Evolutionary conservation across 2,113 vertebrate genomes (phyloP).

Genomic region (Xyliphius kryptos): DNA sequence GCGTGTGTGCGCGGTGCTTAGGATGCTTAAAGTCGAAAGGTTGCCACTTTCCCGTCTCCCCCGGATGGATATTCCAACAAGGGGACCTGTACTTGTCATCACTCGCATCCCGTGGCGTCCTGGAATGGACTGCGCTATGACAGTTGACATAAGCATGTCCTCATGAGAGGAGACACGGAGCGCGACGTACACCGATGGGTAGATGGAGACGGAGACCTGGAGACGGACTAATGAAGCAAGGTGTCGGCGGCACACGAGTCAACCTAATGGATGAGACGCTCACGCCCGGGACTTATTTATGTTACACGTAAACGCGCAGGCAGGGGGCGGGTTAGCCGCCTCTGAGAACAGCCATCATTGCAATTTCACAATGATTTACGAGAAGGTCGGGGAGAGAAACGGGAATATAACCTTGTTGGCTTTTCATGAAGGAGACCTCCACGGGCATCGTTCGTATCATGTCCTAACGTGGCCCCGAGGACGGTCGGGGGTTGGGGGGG

Average conservation of each 20-base stretch:
- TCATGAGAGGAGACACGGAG: slow-evolving; percentile 9
- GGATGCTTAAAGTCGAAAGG: neutral
- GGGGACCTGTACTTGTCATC: slow-evolving; percentile 29
- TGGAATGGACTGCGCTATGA: too few relatives aligned
- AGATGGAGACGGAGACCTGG: neutral
- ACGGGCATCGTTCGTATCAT: slow-evolving; percentile 55
- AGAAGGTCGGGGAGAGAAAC: slow-evolving; percentile 45
- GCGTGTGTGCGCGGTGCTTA: neutral
- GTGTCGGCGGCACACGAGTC: slow-evolving; percentile 40
- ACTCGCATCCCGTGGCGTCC: slow-evolving; percentile 5
- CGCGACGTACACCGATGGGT: too few relatives aligned
- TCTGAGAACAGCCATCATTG: slow-evolving; percentile 61
- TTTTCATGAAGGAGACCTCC: slow-evolving; percentile 61
- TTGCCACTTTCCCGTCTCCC: neutral
- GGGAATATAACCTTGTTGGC: slow-evolving; percentile 63
- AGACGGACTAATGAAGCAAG: slow-evolving; percentile 34
- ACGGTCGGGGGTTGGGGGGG: slow-evolving; percentile 31
- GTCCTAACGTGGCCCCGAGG: slow-evolving; percentile 37
- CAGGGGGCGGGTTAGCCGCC: slow-evolving; percentile 49
- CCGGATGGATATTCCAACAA: slow-evolving; percentile 18
- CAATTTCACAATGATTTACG: slow-evolving; percentile 66
- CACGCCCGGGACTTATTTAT: slow-evolving; percentile 61
- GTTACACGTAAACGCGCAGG: slow-evolving; percentile 43
- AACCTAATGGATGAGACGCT: slow-evolving; percentile 56
- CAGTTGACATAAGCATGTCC: slow-evolving; percentile 21